Base-by-base conservation (phyloP, 1,140 invertebrate genomes). In the Rhopalosiphum maidis region DNA sequence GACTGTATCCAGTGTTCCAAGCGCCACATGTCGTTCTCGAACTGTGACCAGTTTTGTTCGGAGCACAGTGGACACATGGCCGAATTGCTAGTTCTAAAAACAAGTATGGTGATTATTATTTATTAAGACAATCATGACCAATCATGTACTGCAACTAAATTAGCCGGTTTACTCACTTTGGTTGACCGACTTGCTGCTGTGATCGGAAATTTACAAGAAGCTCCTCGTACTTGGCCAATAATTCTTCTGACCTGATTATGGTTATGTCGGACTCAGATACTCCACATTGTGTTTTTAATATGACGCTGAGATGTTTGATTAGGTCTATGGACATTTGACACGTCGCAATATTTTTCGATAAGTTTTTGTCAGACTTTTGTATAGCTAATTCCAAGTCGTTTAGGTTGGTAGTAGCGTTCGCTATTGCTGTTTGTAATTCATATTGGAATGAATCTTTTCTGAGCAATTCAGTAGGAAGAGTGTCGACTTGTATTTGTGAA, bases 1-100 rank as follows among this genome's bases (percentile, higher is more conserved):
- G 97, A 97, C 94, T 98, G 97, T 68, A 99, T 95, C 98, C 98
- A 99, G 95, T 98, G 97, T 94, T 99, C 97, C 94, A 99, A 95
- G 93, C 98, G 96, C 97, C 98, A 98, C 15, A 99, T 95, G 95
- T 99, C 98, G 95, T 98, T 97, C 94, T 98, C 97, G 94, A 99
- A 96, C 95, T 99, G 98, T 94, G 97, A 96, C 98, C 98, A 98
- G 95, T 98, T 98, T 93, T 97, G 96, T 94, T 97, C 96, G 85
- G 97, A 98, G 95, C 98, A 98, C 91, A 98, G 95, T 18, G 97
- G 97, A 95, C 97, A 98, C 4, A 86, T 54, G 11, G 82, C 23
- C 11, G 91, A 48, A 86, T n/a, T 85, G 43, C n/a, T 48, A 90
- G 54, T 88, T n/a, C 54, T 90, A 68, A 46, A 68, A 22, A 6